phyloP scores from a whole-genome alignment of 2,888 invertebrate genomes.

The Dasysyrphus tricinctus region DNA sequence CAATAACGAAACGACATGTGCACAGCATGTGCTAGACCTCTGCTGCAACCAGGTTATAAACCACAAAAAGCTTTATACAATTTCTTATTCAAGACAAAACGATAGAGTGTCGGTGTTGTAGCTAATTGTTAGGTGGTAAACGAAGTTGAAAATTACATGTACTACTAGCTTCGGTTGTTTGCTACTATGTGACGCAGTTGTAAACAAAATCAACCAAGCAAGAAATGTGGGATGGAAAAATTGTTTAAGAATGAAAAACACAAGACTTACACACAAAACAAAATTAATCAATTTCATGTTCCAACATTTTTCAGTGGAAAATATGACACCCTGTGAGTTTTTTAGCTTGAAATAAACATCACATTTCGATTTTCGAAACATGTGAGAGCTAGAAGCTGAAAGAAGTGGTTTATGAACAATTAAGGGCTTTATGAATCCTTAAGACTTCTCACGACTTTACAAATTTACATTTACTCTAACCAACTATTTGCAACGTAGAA shows the following conservation, averaged over 20 bases:
- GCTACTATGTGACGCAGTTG: conserved; percentile 32
- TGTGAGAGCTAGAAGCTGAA: too few species aligned
- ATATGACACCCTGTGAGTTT: not conserved
- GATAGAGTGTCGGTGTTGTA: conserved; percentile 37
- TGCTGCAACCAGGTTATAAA: not conserved
- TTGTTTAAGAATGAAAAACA: conserved; percentile 4
- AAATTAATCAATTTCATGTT: conserved; percentile 1
- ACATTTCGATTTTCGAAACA: too few species aligned
- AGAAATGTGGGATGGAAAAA: conserved; percentile 20
- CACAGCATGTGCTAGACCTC: conserved; percentile 45
- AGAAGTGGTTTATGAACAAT: too few species aligned
- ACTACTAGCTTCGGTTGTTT: conserved; percentile 26
- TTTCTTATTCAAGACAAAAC: conserved; percentile 44
- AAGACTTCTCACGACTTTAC: too few species aligned
- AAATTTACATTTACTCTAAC: too few species aligned
- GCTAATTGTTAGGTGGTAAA: conserved; percentile 64
- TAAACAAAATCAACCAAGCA: conserved; percentile 19
- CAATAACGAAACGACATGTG: conserved; percentile 55
- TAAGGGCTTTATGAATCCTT: too few species aligned
- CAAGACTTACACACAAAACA: not conserved
- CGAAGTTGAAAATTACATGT: conserved; percentile 30
- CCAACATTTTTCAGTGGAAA: not conserved
- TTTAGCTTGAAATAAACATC: not conserved
- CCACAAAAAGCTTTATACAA: conserved; percentile 30
- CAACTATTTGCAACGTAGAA: too few species aligned